phyloP scores from a whole-genome alignment of 2,797 vertebrate genomes.

The Ficedula albicollis region DNA sequence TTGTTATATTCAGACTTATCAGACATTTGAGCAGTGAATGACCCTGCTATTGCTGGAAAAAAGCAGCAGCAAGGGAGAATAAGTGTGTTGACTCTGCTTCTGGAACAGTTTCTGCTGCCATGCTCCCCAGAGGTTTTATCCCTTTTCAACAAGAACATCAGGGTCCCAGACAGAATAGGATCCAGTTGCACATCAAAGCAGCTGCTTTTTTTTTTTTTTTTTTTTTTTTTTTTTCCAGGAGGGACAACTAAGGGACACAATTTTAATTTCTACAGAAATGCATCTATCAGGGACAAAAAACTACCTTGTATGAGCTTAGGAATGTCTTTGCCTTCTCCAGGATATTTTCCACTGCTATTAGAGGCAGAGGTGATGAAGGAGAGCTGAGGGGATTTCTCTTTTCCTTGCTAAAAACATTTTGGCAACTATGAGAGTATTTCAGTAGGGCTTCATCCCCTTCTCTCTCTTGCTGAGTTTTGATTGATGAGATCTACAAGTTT shows the following conservation, averaged over 20 bases:
- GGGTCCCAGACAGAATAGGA: conserved; percentile 41
- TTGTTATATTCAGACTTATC: conserved; percentile 49
- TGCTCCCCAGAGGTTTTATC: background rate
- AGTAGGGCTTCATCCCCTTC: background rate
- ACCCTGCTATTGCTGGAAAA: conserved; percentile 12
- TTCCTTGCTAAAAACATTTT: conserved; percentile 9
- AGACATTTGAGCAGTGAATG: conserved; percentile 37
- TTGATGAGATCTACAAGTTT: background rate
- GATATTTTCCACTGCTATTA: conserved; percentile 23
- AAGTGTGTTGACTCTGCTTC: conserved; percentile 16
- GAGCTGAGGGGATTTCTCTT: conserved; percentile 7
- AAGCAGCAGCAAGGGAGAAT: conserved; percentile 4
- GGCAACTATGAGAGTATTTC: background rate
- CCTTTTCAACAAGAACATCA: conserved; percentile 10
- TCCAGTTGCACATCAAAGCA: conserved; percentile 12
- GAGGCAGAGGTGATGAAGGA: background rate
- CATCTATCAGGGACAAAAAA: conserved; percentile 35
- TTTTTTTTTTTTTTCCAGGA: background rate
- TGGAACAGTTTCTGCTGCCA: conserved; percentile 11
- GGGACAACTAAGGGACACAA: conserved; percentile 18
- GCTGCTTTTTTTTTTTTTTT: background rate
- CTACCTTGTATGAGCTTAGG: conserved; percentile 13
- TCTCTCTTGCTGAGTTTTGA: background rate
- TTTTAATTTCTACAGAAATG: conserved; percentile 61
- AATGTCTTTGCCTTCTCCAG: conserved; percentile 36